These are phyloP conservation scores for Garrulus glandarius DNA, from an alignment of 2,797 vertebrate species.

Conservation along the genomic window DNA sequence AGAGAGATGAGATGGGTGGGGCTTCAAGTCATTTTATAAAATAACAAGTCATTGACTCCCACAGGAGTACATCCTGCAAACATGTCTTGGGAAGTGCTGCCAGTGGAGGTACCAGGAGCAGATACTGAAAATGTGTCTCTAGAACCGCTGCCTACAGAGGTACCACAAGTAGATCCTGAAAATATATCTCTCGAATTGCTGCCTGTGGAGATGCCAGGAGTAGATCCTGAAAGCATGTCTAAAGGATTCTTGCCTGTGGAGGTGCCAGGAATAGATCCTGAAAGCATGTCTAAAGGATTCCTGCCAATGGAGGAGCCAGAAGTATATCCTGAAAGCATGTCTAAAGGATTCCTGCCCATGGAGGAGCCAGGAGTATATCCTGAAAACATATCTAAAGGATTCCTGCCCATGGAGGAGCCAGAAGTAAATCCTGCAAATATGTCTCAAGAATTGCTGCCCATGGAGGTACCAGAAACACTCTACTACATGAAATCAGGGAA, in stretches of 20 bases:
- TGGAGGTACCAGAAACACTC: neutral
- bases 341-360: neutral
- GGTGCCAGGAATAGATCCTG: neutral
- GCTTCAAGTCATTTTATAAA: constrained; percentile 56
- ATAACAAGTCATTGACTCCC: constrained; percentile 51
- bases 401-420: neutral
- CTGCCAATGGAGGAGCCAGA: neutral
- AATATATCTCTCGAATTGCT: fast-evolving
- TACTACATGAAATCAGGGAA: neutral
- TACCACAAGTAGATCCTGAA: neutral
- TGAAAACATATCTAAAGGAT: neutral
- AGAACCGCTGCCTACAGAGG: neutral
- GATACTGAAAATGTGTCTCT: neutral
- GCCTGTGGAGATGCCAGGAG: neutral
- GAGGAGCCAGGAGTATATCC: neutral
- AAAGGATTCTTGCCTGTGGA: fast-evolving
- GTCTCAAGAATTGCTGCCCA: neutral
- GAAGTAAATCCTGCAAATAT: neutral
- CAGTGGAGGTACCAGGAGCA: neutral
- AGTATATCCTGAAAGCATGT: fast-evolving
- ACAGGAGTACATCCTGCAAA: constrained; percentile 15
- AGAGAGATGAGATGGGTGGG: constrained; percentile 55
- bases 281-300: neutral
- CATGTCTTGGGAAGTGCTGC: constrained; percentile 42
- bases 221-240: neutral